Evolutionary conservation across 2,888 invertebrate genomes (phyloP), one percentile per base, ranked within the genome.

Genomic region (Synanthedon tipuliformis): DNA sequence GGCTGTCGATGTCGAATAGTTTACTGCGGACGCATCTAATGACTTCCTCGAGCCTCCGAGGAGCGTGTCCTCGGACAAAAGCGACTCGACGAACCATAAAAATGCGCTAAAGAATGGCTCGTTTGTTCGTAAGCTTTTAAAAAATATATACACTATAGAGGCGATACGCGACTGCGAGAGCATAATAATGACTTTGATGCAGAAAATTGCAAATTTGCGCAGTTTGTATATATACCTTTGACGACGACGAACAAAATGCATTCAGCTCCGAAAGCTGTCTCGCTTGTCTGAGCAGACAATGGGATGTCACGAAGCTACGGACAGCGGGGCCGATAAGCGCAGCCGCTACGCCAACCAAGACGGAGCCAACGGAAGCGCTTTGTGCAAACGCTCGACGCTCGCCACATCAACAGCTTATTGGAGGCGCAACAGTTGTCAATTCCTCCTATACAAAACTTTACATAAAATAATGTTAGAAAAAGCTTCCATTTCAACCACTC

Each of bases 121-220:
- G 65, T 69, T 77, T 73, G 68, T 71, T 71, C 64, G 61, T 53
- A 27, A 59, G 60, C 61, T 70, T 62, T 64, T 66, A 62, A 69
- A 71, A 34, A 68, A 65, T 63, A 66, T 66, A 73, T 73, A 71
- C 75, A 71, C 73, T 64, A 72, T 67, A 67, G 62, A 59, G 59
- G 65, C 63, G 60, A 34, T 58, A 59, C 48, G 54, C 50, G 53
- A 61, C 60, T 63, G 53, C 57, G 59, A 61, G 61, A 62, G 56
- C 62, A 65, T 69, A 65, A 70, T 68, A 61, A 64, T 65, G 68
- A 59, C 60, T 55, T 61, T 58, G 58, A 64, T 62, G 63, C 66
- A 59, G 66, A 66, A 72, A 77, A 78, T 73, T 68, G 69, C 65
- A 61, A 64, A 64, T 68, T 63, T 65, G 64, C 61, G 60, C 63